phyloP scores from a whole-genome alignment of 2,888 invertebrate genomes.

The Macropis europaea region DNA sequence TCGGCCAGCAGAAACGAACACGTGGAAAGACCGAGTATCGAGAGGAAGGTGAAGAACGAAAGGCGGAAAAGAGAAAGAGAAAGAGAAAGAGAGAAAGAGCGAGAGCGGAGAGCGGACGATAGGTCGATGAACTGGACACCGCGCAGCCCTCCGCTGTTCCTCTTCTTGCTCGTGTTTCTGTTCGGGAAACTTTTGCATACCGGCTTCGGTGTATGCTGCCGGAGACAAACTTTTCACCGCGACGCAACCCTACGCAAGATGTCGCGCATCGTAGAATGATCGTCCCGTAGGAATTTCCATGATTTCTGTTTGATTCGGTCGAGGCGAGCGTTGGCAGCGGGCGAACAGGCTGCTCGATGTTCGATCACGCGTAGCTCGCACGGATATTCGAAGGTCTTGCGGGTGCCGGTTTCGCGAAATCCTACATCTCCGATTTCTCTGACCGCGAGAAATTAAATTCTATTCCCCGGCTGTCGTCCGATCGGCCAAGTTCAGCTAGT shows the following conservation, averaged over 20 bases:
- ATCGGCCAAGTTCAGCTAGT: too few relatives aligned
- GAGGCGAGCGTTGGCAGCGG: too few relatives aligned
- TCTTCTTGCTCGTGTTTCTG: constrained; percentile 26
- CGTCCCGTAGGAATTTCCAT: too few relatives aligned
- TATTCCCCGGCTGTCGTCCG: too few relatives aligned
- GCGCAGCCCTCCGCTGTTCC: constrained; percentile 33
- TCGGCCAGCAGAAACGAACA: constrained; percentile 4
- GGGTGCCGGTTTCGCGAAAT: constrained; percentile 18
- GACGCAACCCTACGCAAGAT: not conserved
- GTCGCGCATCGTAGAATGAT: not conserved
- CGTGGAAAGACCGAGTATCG: constrained; percentile 13
- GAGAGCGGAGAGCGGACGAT: constrained; percentile 31
- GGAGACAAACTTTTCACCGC: too few relatives aligned
- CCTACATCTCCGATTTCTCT: constrained; percentile 44
- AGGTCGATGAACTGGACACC: constrained; percentile 55
- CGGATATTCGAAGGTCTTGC: constrained; percentile 38
- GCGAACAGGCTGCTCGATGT: constrained; percentile 37
- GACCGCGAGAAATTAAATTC: constrained; percentile 11
- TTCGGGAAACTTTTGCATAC: constrained; percentile 39
- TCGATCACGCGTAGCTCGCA: constrained; percentile 1
- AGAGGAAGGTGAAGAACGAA: constrained; percentile 39
- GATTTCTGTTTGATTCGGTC: too few relatives aligned
- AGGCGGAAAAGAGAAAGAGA: constrained; percentile 1
- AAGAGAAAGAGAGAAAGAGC: not conserved
- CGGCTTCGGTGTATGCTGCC: not conserved